phyloP scores from a whole-genome alignment of 2,888 invertebrate genomes.

The Cylloceria caligata region DNA sequence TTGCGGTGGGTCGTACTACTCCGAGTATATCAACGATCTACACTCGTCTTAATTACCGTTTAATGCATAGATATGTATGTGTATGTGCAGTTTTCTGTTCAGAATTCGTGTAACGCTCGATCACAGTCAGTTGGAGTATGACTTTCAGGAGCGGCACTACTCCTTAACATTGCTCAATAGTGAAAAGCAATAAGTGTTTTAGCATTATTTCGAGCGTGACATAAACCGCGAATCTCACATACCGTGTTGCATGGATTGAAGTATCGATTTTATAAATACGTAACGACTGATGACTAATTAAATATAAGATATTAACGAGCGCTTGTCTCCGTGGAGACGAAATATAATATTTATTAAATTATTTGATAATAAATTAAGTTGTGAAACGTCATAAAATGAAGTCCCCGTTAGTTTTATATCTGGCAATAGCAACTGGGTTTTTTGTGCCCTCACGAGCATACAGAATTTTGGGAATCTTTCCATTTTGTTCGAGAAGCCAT shows the following conservation, averaged over 20 bases:
- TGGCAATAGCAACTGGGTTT: not conserved
- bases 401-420: not conserved
- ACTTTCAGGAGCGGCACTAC: not conserved
- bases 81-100: not conserved
- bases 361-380: not conserved
- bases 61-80: not conserved
- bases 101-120: not conserved
- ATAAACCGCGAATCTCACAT: too few relatives aligned
- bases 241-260: not conserved
- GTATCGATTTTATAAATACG: not conserved
- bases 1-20: not conserved
- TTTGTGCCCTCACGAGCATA: conserved; percentile 50
- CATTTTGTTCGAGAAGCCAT: conserved; percentile 85
- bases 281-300: not conserved
- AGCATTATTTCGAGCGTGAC: not conserved
- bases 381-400: conserved; percentile 35
- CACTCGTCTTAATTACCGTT: not conserved
- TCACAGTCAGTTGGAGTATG: not conserved
- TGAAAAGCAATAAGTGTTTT: not conserved
- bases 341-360: not conserved
- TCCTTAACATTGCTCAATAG: not conserved
- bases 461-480: conserved; percentile 81
- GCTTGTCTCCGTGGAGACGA: not conserved
- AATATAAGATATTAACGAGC: not conserved
- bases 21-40: not conserved